Base-by-base conservation (phyloP, 2,113 vertebrate genomes). In the Athene cunicularia region DNA sequence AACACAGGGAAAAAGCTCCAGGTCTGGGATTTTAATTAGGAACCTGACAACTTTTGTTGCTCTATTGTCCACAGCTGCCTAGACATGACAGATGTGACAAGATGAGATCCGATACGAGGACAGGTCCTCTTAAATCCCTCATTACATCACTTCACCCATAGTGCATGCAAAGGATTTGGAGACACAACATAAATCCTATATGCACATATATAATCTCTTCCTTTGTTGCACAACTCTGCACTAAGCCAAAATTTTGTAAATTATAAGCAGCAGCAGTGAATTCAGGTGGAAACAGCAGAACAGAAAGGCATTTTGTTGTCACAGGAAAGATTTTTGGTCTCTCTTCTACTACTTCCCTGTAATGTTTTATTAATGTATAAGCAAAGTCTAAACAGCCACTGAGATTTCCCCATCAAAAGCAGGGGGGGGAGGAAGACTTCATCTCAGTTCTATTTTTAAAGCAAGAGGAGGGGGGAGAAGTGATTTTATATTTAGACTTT, bases 301-400 rank as follows among this genome's bases (percentile, higher is more conserved):
- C 13, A 66, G 76, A 93, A 92, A 93, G 73, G 43, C 59, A 88
- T 92, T 97, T 95, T 91, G 62, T 92, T 96, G 94, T 95, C 86
- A 86, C 28, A 79, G 37, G 58, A 68, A 95, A 96, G 91, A 93
- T 95, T 97, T 96, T 95, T 92, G 58, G 79, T 95, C 80, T 93
- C 37, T 95, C 76, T 91, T 47, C 73, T 88, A 91, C 88, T 95
- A 91, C 90, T 94, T 96, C 77, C 77, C 35, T 91, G 67, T 88
- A 95, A 97, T 93, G 83, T 94, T 97, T 98, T 97, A 95, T 97
- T 97, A 97, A 97, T 76, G 24, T 58, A 75, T 43, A 93, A 91
- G 66, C 39, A 88, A 95, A 91, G 93, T 81, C 93, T 96, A 94
- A 97, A 93, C 93, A 97, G 59, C 71, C 86, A 93, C 56, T 2